Conservation (phyloP, 2,797 vertebrate genomes). For the Gallinago solitaria region DNA sequence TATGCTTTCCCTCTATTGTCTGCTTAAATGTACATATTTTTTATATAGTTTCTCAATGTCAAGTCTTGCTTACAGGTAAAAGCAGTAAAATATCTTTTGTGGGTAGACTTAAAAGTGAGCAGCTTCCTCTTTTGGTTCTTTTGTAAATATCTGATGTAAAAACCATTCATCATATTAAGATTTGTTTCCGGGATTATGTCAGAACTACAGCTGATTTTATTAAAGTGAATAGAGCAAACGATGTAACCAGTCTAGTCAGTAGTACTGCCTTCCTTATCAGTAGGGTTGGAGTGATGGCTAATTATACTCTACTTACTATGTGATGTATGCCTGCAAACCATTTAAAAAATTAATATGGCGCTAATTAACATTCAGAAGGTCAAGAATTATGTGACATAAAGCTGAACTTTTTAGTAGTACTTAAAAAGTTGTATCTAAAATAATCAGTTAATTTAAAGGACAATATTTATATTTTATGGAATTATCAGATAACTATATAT, state of each 20-base stretch:
- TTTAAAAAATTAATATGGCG: background rate
- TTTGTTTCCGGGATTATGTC: background rate
- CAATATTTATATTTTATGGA: background rate
- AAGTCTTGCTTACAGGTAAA: background rate
- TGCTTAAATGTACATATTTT: background rate
- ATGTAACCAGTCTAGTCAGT: background rate
- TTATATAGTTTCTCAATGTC: background rate
- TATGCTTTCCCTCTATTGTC: background rate
- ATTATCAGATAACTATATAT: background rate
- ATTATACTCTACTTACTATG: background rate
- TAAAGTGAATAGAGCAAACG: background rate
- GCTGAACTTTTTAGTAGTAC: background rate
- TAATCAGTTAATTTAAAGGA: background rate
- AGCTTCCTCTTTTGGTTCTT: background rate
- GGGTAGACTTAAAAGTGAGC: background rate
- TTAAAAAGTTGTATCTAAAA: background rate
- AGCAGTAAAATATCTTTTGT: background rate
- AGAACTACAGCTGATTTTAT: background rate
- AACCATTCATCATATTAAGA: accelerated
- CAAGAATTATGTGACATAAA: background rate
- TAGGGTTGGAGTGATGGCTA: background rate
- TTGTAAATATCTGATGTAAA: background rate
- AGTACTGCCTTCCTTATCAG: background rate
- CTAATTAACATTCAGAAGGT: background rate
- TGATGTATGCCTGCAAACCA: background rate